These are phyloP conservation scores for Tinamus guttatus DNA, from an alignment of 2,113 vertebrate species.

Conservation along the genomic window DNA sequence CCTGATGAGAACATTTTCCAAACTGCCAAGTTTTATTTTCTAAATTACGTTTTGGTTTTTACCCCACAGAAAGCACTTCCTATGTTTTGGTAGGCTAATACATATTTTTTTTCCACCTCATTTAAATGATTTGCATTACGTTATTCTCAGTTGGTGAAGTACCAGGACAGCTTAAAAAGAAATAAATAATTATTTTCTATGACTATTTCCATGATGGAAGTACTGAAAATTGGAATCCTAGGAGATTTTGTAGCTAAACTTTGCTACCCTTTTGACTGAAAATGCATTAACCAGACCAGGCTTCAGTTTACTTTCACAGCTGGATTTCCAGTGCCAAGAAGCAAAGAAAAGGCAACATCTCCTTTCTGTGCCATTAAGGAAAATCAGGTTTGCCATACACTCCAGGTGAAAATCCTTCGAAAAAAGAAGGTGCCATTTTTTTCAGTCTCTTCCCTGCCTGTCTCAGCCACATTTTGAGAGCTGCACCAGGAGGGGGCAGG, in stretches of 20 bases:
- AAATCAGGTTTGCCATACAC: neutral
- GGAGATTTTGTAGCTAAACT: neutral
- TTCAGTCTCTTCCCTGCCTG: neutral
- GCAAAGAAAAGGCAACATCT: neutral
- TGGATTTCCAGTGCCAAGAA: neutral
- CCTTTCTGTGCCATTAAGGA: neutral
- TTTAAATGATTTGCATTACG: neutral
- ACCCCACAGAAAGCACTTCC: neutral
- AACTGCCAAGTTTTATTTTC: neutral
- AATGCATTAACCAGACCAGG: neutral
- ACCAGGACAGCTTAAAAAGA: neutral
- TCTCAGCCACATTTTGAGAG: conserved; percentile 12
- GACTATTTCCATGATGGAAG: neutral
- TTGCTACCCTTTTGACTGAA: neutral
- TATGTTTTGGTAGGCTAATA: neutral
- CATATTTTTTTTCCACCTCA: neutral
- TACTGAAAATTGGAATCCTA: neutral
- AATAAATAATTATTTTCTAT: neutral
- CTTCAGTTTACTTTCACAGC: neutral
- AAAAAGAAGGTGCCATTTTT: conserved; percentile 42
- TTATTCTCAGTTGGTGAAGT: rapidly evolving
- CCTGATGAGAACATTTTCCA: neutral
- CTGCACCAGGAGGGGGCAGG: conserved; percentile 73
- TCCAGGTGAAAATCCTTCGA: neutral
- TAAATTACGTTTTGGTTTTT: neutral